Evolutionary conservation across 2,113 vertebrate species (phyloP).

Genomic region (Sus scrofa): DNA sequence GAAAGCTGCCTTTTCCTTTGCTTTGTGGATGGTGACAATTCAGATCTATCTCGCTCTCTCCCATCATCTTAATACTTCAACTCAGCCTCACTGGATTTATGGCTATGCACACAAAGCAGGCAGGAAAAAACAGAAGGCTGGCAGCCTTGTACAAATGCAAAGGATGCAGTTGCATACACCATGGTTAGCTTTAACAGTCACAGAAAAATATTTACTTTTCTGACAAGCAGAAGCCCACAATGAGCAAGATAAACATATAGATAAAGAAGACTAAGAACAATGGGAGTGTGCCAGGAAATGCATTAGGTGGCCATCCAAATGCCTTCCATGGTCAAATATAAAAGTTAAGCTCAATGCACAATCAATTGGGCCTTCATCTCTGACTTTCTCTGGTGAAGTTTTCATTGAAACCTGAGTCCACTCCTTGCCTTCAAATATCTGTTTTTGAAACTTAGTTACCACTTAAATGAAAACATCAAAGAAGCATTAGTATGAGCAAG

Average conservation of each 20-base stretch:
- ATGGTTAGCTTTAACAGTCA: not conserved
- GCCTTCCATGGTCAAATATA: not conserved
- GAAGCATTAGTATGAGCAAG: not conserved
- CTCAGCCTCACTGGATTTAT: not conserved
- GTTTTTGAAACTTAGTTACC: conserved; percentile 31
- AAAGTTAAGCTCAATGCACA: not conserved
- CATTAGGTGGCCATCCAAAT: not conserved
- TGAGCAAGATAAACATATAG: not conserved
- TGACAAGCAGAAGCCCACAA: not conserved
- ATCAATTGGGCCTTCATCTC: not conserved
- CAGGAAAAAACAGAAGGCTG: not conserved
- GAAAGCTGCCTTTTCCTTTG: not conserved
- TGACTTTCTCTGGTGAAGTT: not conserved
- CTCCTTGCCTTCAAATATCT: not conserved
- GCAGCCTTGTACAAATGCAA: not conserved
- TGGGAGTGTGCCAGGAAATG: not conserved
- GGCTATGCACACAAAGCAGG: not conserved
- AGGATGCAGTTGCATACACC: not conserved
- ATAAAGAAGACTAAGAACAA: not conserved
- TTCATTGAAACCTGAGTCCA: conserved; percentile 22
- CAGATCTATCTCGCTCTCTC: not conserved
- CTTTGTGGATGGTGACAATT: not conserved
- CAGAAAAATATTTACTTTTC: not conserved
- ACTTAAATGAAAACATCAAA: conserved; percentile 48
- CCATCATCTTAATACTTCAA: not conserved